Base-by-base conservation (phyloP, 2,888 invertebrate species). In the Pseudoips prasinana region DNA sequence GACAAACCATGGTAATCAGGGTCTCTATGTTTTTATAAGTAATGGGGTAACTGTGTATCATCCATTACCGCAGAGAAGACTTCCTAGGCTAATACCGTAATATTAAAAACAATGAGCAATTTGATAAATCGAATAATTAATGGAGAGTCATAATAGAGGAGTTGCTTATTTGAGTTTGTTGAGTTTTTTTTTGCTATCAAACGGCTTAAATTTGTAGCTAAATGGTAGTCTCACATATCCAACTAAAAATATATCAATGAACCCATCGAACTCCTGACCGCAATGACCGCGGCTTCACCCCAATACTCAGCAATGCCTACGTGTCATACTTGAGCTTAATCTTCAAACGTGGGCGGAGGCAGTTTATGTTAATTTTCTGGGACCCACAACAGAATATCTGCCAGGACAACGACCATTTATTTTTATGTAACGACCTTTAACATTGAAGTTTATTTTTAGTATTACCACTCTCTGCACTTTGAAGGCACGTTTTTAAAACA, bases 351-450 rank as follows among this genome's bases (percentile, higher is more conserved):
- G 24, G 53, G 48, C 35, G 56, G 49, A 54, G 49, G 39, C 51
- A 52, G 49, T 49, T 66, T 62, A 64, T 66, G 68, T 58, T 55
- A 69, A 70, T 69, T 67, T 69, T 59, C 52, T 44, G 43, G 52
- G 58, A 54, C 37, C 49, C 40, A 58, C 54, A 66, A 58, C 58
- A 45, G 54, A 61, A 57, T 56, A 63, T 64, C 61, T 57, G 63
- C 63, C 59, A 54, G 51, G 59, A 55, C 53, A 57, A 68, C 58
- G 60, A 43, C 46, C 68, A 59, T 69, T 68, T 52, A 56, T 56
- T 68, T 70, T 70, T 64, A 70, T 46, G 70, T 61, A 64, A 63
- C 40, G 42, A 46, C 63, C 50, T 46, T 44, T 44, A 62, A 46
- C 59, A 53, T 63, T 58, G 58, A 55, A 59, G 54, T 59, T 65